Base-by-base conservation (phyloP, 2,797 vertebrate species). In the Todus mexicanus region DNA sequence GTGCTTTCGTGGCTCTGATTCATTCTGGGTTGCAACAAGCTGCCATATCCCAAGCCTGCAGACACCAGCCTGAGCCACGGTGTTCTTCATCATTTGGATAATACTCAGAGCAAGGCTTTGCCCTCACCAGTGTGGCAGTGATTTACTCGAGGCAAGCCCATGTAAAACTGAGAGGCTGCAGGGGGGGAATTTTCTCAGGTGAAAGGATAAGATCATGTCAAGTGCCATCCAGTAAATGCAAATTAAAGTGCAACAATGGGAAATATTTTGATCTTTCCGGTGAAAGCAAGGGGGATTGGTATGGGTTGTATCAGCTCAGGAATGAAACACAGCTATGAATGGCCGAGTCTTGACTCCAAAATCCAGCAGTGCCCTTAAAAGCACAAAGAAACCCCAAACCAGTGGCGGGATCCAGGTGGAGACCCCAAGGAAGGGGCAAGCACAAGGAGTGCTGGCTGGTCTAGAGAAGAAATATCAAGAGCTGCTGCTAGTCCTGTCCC, bases 1-100 rank as follows among this genome's bases (percentile, higher is more conserved):
- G 57, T 87, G 72, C 64, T 94, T 89, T 95, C 82, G 71, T 78
- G 89, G 89, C 69, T 94, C 87, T 94, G 94, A 93, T 92, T 94
- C 91, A 93, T 66, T 26, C 78, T 31, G 42, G 54, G 35, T 20
- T 70, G 59, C 81, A 78, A 31, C 43, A 92, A 90, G 68, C 82
- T 89, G 71, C 87, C 37, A 3, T 57, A 80, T 4, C 37, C 40
- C 0, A 0, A 84, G 79, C 48, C 65, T 53, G 53, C 42, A 89
- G 47, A 51, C 78, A 43, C 16, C 51, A 83, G 43, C 31, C 25
- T 71, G 70, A 73, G 78, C 79, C 17, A 1, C 1, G 0, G 17
- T 64, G 54, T 68, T 84, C 68, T 59, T 77, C 50, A 31, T 64
- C 4, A 6, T 42, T 38, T 53, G 73, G 43, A 29, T 59, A 43